Evolutionary conservation across 2,888 invertebrate genomes (phyloP).

Genomic region (Sarcophaga rosellei): DNA sequence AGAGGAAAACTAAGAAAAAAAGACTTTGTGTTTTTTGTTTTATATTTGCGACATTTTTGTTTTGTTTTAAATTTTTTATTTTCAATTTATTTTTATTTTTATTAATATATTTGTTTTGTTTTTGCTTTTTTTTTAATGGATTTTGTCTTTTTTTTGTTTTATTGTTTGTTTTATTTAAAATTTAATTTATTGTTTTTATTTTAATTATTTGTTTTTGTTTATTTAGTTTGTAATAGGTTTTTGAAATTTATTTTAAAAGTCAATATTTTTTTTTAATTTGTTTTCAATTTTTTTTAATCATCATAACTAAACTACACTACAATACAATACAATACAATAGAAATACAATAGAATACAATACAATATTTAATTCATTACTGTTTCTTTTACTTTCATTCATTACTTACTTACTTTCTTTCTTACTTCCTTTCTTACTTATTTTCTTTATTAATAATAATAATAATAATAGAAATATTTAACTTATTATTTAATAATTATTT

Average conservation of each 20-base stretch:
- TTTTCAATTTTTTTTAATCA: constrained; percentile 26
- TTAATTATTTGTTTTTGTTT: constrained; percentile 26
- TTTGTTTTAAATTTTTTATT: constrained; percentile 48
- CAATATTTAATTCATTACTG: background rate
- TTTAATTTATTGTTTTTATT: constrained; percentile 28
- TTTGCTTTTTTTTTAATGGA: background rate
- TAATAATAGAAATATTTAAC: constrained; percentile 41
- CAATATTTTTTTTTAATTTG: constrained; percentile 16
- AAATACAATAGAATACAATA: constrained; percentile 44
- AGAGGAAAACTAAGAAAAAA: background rate
- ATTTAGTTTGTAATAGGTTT: constrained; percentile 60
- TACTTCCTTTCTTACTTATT: background rate
- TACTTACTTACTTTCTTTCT: constrained; percentile 28
- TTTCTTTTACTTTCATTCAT: constrained; percentile 23
- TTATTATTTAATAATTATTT: constrained; percentile 61
- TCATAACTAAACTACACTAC: constrained; percentile 67
- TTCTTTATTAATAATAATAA: no score
- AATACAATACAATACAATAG: background rate
- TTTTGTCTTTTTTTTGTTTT: constrained; percentile 21
- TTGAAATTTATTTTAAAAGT: constrained; percentile 56
- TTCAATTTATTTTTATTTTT: constrained; percentile 22
- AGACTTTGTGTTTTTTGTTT: background rate
- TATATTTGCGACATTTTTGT: constrained; percentile 57
- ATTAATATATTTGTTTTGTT: constrained; percentile 57
- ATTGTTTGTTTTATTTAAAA: constrained; percentile 50